Percentiles rank a stretch among this genome's conserved stretches.
These are phyloP conservation scores for Sisyra nigra DNA, from an alignment of 2,888 invertebrate species.

Conservation along the genomic window DNA sequence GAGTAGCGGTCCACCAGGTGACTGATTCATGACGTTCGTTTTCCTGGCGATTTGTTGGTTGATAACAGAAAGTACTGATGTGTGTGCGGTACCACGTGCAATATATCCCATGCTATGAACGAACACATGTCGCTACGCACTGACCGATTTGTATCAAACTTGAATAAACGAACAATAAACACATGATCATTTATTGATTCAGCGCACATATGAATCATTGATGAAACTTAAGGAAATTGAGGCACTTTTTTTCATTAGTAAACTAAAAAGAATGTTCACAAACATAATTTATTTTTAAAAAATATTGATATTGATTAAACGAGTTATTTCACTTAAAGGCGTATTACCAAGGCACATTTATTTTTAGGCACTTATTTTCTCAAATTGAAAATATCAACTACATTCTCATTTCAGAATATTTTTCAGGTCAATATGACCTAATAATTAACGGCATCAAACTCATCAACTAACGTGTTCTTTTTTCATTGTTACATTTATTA, in stretches of 20 bases:
- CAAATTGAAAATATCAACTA: too few relatives aligned
- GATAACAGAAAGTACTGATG: not conserved
- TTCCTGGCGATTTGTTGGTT: not conserved
- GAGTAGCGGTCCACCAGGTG: slow-evolving; percentile 5
- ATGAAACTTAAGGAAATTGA: not conserved
- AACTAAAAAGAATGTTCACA: too few relatives aligned
- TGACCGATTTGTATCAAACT: not conserved
- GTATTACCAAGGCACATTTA: too few relatives aligned
- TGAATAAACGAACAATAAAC: not conserved
- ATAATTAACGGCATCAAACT: too few relatives aligned
- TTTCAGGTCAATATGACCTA: too few relatives aligned
- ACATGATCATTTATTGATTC: not conserved
- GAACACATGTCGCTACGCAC: not conserved
- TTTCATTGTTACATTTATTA: too few relatives aligned
- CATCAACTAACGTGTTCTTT: too few relatives aligned
- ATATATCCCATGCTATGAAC: slow-evolving; percentile 5
- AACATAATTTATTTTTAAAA: too few relatives aligned
- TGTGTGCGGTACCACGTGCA: not conserved
- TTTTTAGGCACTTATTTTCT: too few relatives aligned
- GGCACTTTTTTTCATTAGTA: not conserved
- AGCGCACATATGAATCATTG: not conserved
- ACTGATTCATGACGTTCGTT: slow-evolving; percentile 1
- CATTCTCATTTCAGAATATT: too few relatives aligned
- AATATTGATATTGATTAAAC: too few relatives aligned
- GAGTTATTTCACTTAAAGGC: too few relatives aligned